phyloP scores from a whole-genome alignment of 2,888 invertebrate genomes.

The Drosophila phalerata region DNA sequence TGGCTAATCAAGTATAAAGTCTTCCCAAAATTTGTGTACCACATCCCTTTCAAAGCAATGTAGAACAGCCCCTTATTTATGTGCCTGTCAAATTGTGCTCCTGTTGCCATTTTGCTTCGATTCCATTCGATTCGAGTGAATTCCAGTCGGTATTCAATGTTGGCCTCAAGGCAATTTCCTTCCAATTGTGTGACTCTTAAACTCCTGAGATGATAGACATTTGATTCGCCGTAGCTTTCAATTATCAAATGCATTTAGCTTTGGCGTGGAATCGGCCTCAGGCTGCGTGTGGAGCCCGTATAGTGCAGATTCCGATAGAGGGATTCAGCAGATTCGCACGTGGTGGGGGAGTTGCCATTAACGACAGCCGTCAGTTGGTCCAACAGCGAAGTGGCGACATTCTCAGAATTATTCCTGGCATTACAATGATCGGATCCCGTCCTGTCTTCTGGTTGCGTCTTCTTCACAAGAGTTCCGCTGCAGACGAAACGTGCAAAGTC shows the following conservation, averaged over 20 bases:
- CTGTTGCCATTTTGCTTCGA: slow-evolving; percentile 17
- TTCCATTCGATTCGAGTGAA: slow-evolving; percentile 6
- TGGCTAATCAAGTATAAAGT: slow-evolving; percentile 3
- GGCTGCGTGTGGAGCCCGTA: slow-evolving; percentile 20
- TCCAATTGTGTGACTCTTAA: not conserved
- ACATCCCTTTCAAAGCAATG: slow-evolving; percentile 5
- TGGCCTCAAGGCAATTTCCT: slow-evolving; percentile 29
- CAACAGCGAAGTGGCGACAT: not conserved
- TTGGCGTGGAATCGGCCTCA: slow-evolving; percentile 7
- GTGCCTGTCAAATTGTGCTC: slow-evolving; percentile 8
- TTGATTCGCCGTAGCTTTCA: slow-evolving; percentile 41
- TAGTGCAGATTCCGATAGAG: slow-evolving; percentile 5
- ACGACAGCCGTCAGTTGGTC: slow-evolving; percentile 14
- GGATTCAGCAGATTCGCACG: not conserved
- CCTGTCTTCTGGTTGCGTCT: not conserved
- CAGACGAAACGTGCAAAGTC: slow-evolving; percentile 14
- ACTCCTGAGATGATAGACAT: slow-evolving; percentile 1
- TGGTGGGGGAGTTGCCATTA: not conserved
- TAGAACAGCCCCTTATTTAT: not conserved
- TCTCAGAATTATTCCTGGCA: not conserved
- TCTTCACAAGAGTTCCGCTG: slow-evolving; percentile 2
- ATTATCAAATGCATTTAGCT: slow-evolving; percentile 54
- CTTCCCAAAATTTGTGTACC: not conserved
- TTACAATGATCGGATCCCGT: not conserved
- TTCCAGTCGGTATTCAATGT: slow-evolving; percentile 34